Evolutionary conservation across 2,888 invertebrate genomes (phyloP), one percentile per base, ranked within the genome.

Genomic region (Parascotia fuliginaria): DNA sequence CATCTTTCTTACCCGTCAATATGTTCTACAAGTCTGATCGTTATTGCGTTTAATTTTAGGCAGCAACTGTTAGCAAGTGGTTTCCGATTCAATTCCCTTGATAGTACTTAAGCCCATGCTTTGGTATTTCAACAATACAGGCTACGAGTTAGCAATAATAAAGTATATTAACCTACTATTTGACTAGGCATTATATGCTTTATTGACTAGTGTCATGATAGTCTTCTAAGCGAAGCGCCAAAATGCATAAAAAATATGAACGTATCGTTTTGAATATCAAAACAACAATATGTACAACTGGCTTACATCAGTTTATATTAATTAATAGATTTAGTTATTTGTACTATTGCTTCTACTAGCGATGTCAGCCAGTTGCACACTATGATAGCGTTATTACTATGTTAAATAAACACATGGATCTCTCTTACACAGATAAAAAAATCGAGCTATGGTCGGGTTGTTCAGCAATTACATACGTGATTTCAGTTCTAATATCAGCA

Each of bases 221-320:
- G 72, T 65, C 60, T 72, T 65, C 51, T 56, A 82, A 82, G 83
- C 85, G 57, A 82, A 84, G 83, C 82, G 55, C 70, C 42, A 73
- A 79, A 81, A 82, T 77, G 75, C 73, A 60, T 79, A 75, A 79
- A 74, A 78, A 73, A 77, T 70, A 56, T 52, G 47, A 65, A 68
- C 51, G 62, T 59, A 65, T 51, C 42, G 60, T 56, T 61, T 57
- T 65, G 60, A 66, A 65, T 56, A 65, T 55, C 65, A 72, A 61
- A 61, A 65, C 66, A 61, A 60, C 50, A 59, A 54, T 50, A 63
- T 52, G 60, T 41, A 75, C 75, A 73, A 77, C 80, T 77, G 77
- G 75, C 81, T 79, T 65, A 78, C 75, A 80, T 70, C 54, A 61
- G 70, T 62, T 65, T 57, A 55, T 16, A 32, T 58, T 45, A 50